These are phyloP conservation scores for Eunapius fragilis DNA, from an alignment of 37 sponge, comb jelly and placozoan genomes.

Conservation along the genomic window DNA sequence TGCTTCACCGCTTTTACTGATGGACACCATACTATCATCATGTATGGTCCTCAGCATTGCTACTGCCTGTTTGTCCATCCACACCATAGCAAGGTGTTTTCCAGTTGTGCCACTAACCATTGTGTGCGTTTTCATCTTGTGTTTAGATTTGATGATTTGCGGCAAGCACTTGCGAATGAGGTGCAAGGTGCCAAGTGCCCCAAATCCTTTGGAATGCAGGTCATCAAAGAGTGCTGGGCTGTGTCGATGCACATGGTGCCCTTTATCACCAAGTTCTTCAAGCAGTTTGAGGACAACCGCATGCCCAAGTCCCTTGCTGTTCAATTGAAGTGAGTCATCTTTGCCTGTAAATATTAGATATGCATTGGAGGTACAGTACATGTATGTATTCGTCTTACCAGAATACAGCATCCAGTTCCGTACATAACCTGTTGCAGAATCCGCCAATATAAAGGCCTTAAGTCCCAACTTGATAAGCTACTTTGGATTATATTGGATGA, in stretches of 20 bases:
- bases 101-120: not conserved
- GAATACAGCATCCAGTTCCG: constrained; percentile 21
- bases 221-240: constrained; percentile 14
- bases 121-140: constrained; percentile 9
- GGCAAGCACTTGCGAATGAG: constrained; percentile 15
- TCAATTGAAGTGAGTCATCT: constrained; percentile 15
- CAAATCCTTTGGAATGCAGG: not conserved
- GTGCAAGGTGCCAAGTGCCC: constrained; percentile 33
- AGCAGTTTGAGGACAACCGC: constrained; percentile 36
- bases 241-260: constrained; percentile 21
- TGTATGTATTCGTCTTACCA: not conserved
- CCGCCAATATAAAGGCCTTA: constrained; percentile 34
- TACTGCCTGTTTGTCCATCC: constrained; percentile 14
- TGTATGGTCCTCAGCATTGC: constrained; percentile 17
- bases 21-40: not conserved
- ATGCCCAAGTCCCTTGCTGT: constrained; percentile 13
- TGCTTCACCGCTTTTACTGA: no score
- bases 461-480: constrained; percentile 35
- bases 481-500: constrained; percentile 33
- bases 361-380: not conserved
- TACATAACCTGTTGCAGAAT: constrained; percentile 26
- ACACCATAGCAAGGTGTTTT: not conserved
- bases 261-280: constrained; percentile 4
- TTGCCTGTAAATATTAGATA: constrained; percentile 12
- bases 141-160: not conserved